Conservation (phyloP, 2,888 invertebrate genomes). For the Callosobruchus maculatus region DNA sequence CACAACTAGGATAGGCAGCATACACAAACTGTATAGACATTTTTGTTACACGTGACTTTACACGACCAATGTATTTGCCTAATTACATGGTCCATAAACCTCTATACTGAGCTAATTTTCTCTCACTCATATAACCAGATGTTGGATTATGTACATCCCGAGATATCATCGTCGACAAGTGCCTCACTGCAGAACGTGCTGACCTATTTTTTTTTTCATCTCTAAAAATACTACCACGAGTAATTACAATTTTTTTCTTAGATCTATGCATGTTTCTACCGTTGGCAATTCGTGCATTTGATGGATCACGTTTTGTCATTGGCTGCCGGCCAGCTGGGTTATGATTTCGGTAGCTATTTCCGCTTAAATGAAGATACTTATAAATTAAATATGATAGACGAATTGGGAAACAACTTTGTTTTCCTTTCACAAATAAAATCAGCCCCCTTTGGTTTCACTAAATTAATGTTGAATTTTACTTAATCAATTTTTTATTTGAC, state of each 20-base stretch:
- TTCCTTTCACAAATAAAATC: background rate
- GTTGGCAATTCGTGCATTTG: background rate
- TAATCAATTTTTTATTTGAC: too few relatives aligned
- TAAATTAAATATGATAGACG: background rate
- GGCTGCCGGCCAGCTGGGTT: background rate
- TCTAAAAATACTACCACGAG: background rate
- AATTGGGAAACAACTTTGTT: background rate
- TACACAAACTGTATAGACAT: too few relatives aligned
- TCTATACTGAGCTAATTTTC: background rate
- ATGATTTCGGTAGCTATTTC: background rate
- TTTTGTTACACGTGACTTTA: too few relatives aligned
- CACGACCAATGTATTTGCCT: too few relatives aligned
- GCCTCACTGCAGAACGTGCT: background rate
- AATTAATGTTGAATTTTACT: too few relatives aligned
- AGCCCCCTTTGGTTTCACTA: too few relatives aligned
- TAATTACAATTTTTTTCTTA: background rate
- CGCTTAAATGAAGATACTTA: background rate
- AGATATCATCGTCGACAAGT: background rate
- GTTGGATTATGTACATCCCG: background rate
- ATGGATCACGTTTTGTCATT: background rate
- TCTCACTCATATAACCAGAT: background rate
- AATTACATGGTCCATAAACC: background rate
- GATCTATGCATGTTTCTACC: background rate
- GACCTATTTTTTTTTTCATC: background rate
- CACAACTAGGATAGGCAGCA: too few relatives aligned